Evolutionary conservation across 2,888 invertebrate genomes (phyloP), one percentile per base, ranked within the genome.

Genomic region (Pandemis heparana): DNA sequence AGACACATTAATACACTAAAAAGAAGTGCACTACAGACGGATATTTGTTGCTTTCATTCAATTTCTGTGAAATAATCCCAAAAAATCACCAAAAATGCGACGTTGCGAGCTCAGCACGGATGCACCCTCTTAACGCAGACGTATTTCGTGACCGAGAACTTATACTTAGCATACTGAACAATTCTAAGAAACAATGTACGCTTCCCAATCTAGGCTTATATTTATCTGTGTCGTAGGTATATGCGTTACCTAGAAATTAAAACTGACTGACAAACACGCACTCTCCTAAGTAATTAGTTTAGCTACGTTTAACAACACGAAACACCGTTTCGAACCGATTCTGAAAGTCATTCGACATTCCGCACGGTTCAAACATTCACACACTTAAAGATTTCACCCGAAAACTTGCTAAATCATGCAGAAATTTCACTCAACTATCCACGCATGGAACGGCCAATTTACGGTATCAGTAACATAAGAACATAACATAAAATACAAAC

Each of bases 381-480:
- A 62, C 62, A 38, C 62, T 62, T 70, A 32, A 56, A 51, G 18
- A 70, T 63, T 70, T 70, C 63, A 56, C 53, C 16, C 53, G 51
- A 56, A 69, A 70, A 56, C 0, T 6, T 63, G 53, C 53, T 18
- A 53, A 70, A 53, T 56, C 70, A 70, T 56, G 70, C 43, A 23
- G 38, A 53, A 68, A 48, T 70, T 70, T 70, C 70, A 63, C 70
- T 18, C 18, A 18, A 16, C 6, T 0, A 48, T n/a, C 16, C 8
- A n/a, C 18, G 56, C n/a, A 51, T 56, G 8, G 23, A 56, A 9
- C 23, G 9, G 23, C 23, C 9, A 12, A 51, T 51, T 51, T 41
- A 41, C 41, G 41, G 9, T 32, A 32, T 32, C 43, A 12, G 10
- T 5, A n/a, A n/a, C 5, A 53, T 53, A 53, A 53, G 0, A n/a